phyloP scores from a whole-genome alignment of 2,888 invertebrate genomes.

The Orthonychiurus folsomi region DNA sequence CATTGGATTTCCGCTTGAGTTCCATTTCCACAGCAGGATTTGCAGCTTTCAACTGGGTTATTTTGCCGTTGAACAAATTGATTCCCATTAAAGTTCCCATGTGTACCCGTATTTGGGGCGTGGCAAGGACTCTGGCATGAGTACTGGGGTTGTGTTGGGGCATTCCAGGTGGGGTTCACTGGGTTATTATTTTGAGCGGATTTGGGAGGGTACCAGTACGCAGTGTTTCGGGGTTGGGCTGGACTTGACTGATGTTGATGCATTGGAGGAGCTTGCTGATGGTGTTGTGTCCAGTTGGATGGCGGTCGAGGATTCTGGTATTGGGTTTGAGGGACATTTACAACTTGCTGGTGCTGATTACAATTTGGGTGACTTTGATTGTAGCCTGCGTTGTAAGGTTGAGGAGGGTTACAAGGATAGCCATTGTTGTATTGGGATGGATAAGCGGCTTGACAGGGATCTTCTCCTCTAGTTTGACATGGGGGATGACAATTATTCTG shows the following conservation, averaged over 20 bases:
- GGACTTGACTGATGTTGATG: conserved; percentile 26
- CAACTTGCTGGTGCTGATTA: conserved; percentile 21
- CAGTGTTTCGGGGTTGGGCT: conserved; percentile 35
- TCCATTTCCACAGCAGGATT: conserved; percentile 11
- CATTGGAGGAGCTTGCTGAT: conserved; percentile 10
- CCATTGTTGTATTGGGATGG: neutral
- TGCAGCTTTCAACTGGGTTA: conserved; percentile 12
- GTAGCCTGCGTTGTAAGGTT: conserved; percentile 1
- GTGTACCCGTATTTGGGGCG: neutral
- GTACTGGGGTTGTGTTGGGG: neutral
- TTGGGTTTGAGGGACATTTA: conserved; percentile 8
- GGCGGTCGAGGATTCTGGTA: conserved; percentile 23
- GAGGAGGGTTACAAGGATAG: neutral
- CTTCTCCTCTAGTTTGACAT: neutral
- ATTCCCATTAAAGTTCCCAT: neutral
- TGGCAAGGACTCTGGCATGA: neutral
- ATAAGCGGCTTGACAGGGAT: neutral
- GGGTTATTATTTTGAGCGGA: conserved; percentile 39
- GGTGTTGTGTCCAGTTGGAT: conserved; percentile 14
- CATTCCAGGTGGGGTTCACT: conserved; percentile 10
- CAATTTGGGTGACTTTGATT: conserved; percentile 9
- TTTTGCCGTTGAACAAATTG: conserved; percentile 4
- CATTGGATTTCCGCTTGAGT: conserved; percentile 26
- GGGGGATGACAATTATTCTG: neutral
- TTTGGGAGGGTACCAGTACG: conserved; percentile 40